Evolutionary conservation across 2,888 invertebrate genomes (phyloP), one percentile per base, ranked within the genome.

Genomic region (Tachina lurida): DNA sequence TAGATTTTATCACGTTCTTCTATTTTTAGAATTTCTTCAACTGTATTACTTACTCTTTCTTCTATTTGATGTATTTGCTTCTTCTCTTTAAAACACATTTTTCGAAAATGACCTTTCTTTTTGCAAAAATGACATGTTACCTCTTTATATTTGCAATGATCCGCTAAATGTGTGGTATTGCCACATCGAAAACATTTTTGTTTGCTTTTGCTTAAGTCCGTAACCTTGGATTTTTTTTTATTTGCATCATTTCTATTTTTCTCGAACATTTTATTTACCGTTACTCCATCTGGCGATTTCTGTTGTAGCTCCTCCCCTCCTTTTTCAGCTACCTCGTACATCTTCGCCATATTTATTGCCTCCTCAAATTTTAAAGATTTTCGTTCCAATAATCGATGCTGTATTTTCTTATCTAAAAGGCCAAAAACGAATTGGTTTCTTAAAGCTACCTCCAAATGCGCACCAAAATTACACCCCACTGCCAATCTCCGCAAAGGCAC

Each of bases 391-490:
- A 84, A 49, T 10, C 86, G 60, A 39, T 73, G 82, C 49, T 86
- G 86, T 0, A 77, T 79, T 60, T 79, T 82, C 58, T 84, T 78
- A 54, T 84, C 77, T 58, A 67, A 22, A 10, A 87, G 54, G 1
- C 84, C 84, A 77, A 84, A 83, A 15, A 83, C 86, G n/a, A 84
- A 84, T 65, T 86, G 83, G 39, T 86, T 86, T 22, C 84, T 49
- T 19, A 87, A 41, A 10, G 87, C 84, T 41, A 68, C 68, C 45
- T 86, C 49, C 31, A 79, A 71, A 56, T 86, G 52, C 4, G 12
- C 17, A 45, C 79, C 78, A 73, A 84, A 84, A 43, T 76, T 71
- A 52, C 76, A 84, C 22, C 56, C 63, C 8, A 71, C 67, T 3
- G 80, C 71, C 10, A 84, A 17, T 39, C 39, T 75, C 10, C 68